Evolutionary conservation across 2,888 invertebrate species (phyloP), one percentile per base, ranked within the genome.

Genomic region (Panzeria rudis): DNA sequence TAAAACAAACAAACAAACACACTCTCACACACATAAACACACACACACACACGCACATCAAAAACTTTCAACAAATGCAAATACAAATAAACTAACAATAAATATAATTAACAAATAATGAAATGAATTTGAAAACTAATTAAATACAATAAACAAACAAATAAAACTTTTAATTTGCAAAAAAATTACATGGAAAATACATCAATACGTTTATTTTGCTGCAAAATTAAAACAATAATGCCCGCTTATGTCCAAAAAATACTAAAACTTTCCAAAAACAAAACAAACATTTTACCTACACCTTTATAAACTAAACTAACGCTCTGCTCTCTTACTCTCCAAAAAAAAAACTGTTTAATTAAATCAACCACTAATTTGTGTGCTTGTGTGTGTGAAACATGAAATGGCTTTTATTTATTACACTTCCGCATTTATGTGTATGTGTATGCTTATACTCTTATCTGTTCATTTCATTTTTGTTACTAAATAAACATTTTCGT

Each of bases 41-140:
- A 59, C 59, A 79, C 41, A 76, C 73, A 86, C 86, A 80, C 17
- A 62, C 61, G 44, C 17, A 76, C 56, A 78, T 29, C 52, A 29
- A 56, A 85, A 77, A 5, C 32, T 11, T 32, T n/a, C 25, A 54
- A 71, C 15, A 41, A 59, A 79, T 64, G 20, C 44, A 81, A 72
- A 83, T 76, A 77, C 54, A 86, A 87, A 89, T 56, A 84, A 66
- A 76, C 50, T 41, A 78, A 73, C 50, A 87, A 88, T 87, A 71
- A 64, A 59, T 85, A 75, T 85, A 84, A 85, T 86, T 84, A 77
- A 78, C 64, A 84, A 83, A 86, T 83, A 79, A 83, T 66, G 76
- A 83, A 82, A 78, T 86, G 79, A 84, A 86, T 81, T 84, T 88
- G 86, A 87, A 89, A 81, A 84, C 84, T 81, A 84, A 84, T 85